These are phyloP conservation scores for Nemapogon koenigi DNA, from an alignment of 2,888 invertebrate genomes.

Conservation along the genomic window DNA sequence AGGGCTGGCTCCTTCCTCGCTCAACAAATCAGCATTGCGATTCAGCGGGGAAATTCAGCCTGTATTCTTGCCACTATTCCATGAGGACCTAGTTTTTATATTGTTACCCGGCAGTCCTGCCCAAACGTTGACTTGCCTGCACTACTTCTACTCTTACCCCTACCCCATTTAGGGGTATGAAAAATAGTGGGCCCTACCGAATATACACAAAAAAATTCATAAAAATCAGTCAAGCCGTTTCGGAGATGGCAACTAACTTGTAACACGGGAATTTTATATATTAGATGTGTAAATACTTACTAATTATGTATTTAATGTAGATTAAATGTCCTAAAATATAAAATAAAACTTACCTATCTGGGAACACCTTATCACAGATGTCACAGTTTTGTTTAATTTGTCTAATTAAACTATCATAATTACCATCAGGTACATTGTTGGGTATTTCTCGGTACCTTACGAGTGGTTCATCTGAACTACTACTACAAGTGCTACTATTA, in stretches of 20 bases:
- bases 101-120: too few species aligned
- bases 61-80: too few species aligned
- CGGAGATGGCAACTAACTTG: too few species aligned
- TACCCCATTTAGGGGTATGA: background rate
- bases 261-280: background rate
- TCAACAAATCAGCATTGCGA: too few species aligned
- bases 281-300: background rate
- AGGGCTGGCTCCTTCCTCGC: too few species aligned
- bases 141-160: background rate
- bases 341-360: constrained; percentile 16
- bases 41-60: too few species aligned
- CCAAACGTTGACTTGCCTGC: too few species aligned
- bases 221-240: too few species aligned
- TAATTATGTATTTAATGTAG: too few species aligned
- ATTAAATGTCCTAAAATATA: too few species aligned
- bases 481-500: background rate
- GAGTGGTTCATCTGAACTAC: background rate
- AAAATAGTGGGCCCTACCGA: background rate
- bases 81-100: too few species aligned
- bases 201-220: background rate
- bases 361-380: constrained; percentile 19
- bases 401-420: background rate
- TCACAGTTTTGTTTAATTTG: constrained; percentile 14
- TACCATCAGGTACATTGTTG: background rate
- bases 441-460: too few species aligned